phyloP scores from a whole-genome alignment of 2,888 invertebrate genomes.

The Aporophyla lueneburgensis region DNA sequence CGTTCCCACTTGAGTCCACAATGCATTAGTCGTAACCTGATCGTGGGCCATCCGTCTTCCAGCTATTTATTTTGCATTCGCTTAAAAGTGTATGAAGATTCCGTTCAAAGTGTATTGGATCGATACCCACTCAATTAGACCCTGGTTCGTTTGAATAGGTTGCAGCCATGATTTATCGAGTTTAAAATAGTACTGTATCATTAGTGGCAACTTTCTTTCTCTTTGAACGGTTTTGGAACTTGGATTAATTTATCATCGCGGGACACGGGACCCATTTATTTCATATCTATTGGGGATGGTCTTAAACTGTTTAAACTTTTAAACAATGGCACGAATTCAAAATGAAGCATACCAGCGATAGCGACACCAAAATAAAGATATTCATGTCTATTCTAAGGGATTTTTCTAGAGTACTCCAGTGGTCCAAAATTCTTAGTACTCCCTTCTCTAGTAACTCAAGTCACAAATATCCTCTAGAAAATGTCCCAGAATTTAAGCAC shows the following conservation, averaged over 20 bases:
- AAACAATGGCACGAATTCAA: conserved; percentile 6
- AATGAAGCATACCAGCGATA: neutral
- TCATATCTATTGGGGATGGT: conserved; percentile 24
- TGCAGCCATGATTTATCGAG: conserved; percentile 53
- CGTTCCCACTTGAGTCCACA: conserved; percentile 53
- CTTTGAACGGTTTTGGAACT: conserved; percentile 40
- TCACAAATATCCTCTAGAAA: conserved; percentile 1
- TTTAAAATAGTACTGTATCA: conserved; percentile 60
- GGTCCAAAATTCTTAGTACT: neutral
- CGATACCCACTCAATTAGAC: conserved; percentile 57
- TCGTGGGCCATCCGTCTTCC: conserved; percentile 61
- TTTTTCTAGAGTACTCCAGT: neutral
- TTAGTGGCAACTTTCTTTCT: conserved; percentile 58
- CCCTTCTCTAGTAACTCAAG: neutral
- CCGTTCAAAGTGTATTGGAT: conserved; percentile 44
- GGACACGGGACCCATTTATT: conserved; percentile 46
- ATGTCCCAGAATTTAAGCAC: conserved; percentile 34
- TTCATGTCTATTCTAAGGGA: neutral
- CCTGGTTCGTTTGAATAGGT: conserved; percentile 35
- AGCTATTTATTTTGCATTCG: conserved; percentile 63
- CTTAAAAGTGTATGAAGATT: conserved; percentile 58
- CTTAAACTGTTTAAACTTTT: conserved; percentile 17
- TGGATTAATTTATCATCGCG: conserved; percentile 52
- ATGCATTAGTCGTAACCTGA: conserved; percentile 69
- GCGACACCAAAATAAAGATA: neutral